These are phyloP conservation scores for Noctua janthe DNA, from an alignment of 2,888 invertebrate species.

Conservation along the genomic window DNA sequence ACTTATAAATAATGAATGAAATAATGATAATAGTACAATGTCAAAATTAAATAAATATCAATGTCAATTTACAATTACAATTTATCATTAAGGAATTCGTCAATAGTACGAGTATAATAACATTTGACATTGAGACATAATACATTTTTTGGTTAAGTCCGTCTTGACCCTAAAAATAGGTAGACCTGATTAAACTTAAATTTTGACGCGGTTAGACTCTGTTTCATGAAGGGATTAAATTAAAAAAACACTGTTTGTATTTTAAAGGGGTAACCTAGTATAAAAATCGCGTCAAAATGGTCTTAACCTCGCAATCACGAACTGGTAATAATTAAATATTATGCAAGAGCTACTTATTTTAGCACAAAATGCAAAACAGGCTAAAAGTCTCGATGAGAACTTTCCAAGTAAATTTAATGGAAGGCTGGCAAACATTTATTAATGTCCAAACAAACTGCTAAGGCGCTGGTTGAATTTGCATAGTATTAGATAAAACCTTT, in stretches of 20 bases:
- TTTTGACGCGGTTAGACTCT: neutral
- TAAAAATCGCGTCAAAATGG: neutral
- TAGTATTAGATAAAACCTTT: slow-evolving; percentile 47
- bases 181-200: too few relatives aligned
- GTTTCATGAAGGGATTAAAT: neutral
- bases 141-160: too few relatives aligned
- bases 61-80: too few relatives aligned
- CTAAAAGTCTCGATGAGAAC: slow-evolving; percentile 36
- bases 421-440: slow-evolving; percentile 50
- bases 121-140: too few relatives aligned
- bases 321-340: slow-evolving; percentile 1
- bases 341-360: slow-evolving; percentile 14
- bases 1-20: too few relatives aligned
- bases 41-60: too few relatives aligned
- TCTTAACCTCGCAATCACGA: neutral
- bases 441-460: slow-evolving; percentile 42
- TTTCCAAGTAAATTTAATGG: slow-evolving; percentile 47
- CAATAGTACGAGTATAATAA: too few relatives aligned
- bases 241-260: neutral
- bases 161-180: too few relatives aligned
- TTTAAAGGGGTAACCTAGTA: neutral
- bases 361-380: slow-evolving; percentile 41
- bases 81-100: too few relatives aligned
- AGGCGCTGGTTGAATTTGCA: slow-evolving; percentile 47
- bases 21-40: too few relatives aligned